Base-by-base conservation (phyloP, 2,113 vertebrate species). In the Apodemus speciosus region DNA sequence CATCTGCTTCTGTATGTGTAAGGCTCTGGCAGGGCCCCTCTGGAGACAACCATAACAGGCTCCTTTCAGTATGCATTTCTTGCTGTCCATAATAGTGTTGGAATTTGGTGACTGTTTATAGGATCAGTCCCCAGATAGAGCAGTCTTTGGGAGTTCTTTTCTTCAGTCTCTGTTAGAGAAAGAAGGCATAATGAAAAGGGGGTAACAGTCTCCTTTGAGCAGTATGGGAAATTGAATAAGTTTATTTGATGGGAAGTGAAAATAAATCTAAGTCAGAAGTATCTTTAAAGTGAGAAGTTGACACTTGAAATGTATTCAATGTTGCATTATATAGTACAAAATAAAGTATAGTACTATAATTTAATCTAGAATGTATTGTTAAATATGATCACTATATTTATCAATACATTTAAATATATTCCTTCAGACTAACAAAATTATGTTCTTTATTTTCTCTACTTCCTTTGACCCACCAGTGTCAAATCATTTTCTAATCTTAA, bases 161-260 rank as follows among this genome's bases (percentile, higher is more conserved):
- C 43, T 46, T 46, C 43, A 46, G 43, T 46, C 43, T 46, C 43
- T 46, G 43, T 4, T 46, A 90, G 10, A 51, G 66, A 56, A 35
- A 53, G n/a, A 25, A 46, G 4, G 3, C 0, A 23, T 10, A 6
- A 18, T 21, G 6, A 18, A 27, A 35, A 38, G 6, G 3, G 35
- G 13, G 7, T 86, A 35, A 56, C 8, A 49, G 4, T 4, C 76
- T 3, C 18, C 21, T 51, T 7, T 51, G 18, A 66, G 3, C 80
- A 23, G 51, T n/a, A 2, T 32, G 6, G 30, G 21, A 75, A 38
- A 40, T 27, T 7, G 2, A 21, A 66, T 18, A 68, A 3, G 9
- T 35, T 86, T 43, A 9, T n/a, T 72, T 92, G 25, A 27, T 32
- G 1, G 9, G 58, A 94, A 93, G 23, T 1, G 51, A 81, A 60